Conservation (phyloP, 2,888 invertebrate species). For the Hipparchia sbordonii region DNA sequence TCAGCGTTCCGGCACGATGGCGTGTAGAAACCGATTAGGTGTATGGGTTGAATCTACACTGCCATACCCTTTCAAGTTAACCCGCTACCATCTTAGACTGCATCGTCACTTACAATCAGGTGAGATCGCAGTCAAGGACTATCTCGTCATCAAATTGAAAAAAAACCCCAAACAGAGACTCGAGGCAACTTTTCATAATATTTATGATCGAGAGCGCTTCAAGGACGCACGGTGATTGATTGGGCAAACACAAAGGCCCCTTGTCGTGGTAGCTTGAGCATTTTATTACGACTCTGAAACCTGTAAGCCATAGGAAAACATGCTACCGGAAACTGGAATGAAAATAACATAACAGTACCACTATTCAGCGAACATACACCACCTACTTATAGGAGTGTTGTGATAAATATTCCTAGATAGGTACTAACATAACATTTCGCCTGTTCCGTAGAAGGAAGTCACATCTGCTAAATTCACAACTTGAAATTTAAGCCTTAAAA, state of each 20-base stretch:
- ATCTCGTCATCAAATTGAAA: too few relatives aligned
- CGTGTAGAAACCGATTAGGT: too few relatives aligned
- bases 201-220: constrained; percentile 24
- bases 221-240: constrained; percentile 28
- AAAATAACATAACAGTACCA: background rate
- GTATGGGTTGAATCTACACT: too few relatives aligned
- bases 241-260: constrained; percentile 22
- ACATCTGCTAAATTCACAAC: too few relatives aligned
- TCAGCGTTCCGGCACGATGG: too few relatives aligned
- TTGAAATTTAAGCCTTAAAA: too few relatives aligned
- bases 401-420: background rate
- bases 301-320: background rate
- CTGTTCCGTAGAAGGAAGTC: too few relatives aligned
- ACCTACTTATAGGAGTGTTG: background rate
- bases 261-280: constrained; percentile 18
- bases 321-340: constrained; percentile 4
- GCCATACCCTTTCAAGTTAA: too few relatives aligned
- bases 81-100: too few relatives aligned
- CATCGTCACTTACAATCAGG: too few relatives aligned
- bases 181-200: constrained; percentile 13
- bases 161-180: background rate
- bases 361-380: background rate
- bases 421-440: too few relatives aligned
- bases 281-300: constrained; percentile 10
- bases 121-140: too few relatives aligned